phyloP scores from a whole-genome alignment of 1,140 invertebrate genomes.

The Drosophila mojavensis region DNA sequence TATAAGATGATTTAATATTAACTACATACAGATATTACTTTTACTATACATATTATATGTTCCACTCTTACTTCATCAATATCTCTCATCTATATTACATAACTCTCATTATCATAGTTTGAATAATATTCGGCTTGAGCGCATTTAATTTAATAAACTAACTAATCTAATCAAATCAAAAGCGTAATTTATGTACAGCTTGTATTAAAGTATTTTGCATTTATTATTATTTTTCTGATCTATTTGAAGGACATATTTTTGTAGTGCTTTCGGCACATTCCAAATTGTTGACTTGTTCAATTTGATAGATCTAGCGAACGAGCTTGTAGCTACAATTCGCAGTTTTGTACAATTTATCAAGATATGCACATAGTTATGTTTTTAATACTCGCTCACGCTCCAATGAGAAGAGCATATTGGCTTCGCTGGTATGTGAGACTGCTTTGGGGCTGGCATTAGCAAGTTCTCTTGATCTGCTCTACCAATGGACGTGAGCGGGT shows the following conservation, averaged over 20 bases:
- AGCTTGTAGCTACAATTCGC: constrained; percentile 6
- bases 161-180: too few species aligned
- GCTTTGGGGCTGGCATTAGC: too few species aligned
- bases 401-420: too few species aligned
- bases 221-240: background rate
- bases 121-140: background rate
- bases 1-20: too few species aligned
- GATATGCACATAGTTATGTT: constrained; percentile 21
- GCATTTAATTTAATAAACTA: background rate
- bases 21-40: too few species aligned
- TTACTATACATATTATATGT: too few species aligned
- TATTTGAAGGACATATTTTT: constrained; percentile 16
- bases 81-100: too few species aligned
- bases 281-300: constrained; percentile 8
- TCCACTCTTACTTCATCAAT: too few species aligned
- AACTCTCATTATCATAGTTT: background rate
- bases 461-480: too few species aligned
- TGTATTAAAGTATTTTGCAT: background rate
- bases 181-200: background rate
- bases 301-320: constrained; percentile 16
- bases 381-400: too few species aligned
- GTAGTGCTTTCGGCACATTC: background rate
- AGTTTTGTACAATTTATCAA: constrained; percentile 16
- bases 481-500: too few species aligned
- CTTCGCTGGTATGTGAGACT: too few species aligned